Conservation (phyloP, 2,113 vertebrate species). For the Corvus cornix region DNA sequence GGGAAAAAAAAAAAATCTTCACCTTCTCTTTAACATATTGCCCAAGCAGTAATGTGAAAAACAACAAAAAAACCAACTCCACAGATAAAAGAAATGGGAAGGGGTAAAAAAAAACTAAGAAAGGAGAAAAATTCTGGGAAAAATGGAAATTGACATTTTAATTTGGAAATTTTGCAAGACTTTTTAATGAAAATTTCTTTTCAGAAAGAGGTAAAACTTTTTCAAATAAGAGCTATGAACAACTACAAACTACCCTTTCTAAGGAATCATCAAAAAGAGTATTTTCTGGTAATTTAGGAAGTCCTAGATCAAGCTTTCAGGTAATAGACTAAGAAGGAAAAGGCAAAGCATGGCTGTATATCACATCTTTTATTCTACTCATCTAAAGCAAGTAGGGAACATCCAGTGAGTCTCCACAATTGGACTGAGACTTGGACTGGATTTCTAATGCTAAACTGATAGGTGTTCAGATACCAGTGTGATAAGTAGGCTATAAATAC, state of each 20-base stretch:
- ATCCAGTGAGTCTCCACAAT: background rate
- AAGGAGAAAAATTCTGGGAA: background rate
- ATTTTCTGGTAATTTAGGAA: background rate
- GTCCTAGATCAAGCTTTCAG: background rate
- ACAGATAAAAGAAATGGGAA: background rate
- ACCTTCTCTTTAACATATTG: background rate
- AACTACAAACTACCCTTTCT: background rate
- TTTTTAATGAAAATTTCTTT: background rate
- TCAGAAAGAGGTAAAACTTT: background rate
- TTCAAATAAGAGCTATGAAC: background rate
- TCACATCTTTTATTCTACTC: background rate
- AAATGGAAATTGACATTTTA: background rate
- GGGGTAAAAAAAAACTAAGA: background rate
- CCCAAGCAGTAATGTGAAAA: background rate
- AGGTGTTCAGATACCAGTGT: conserved; percentile 17
- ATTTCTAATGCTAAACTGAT: conserved; percentile 49
- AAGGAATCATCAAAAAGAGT: background rate
- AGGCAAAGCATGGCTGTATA: background rate
- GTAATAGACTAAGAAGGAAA: background rate
- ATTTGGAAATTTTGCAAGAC: background rate
- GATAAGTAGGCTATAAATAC: conserved; percentile 43
- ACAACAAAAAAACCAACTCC: background rate
- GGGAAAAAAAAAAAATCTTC: background rate
- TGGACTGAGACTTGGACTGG: conserved; percentile 26
- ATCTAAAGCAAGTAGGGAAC: background rate